Conservation (phyloP, 1,140 invertebrate genomes). For the Drosophila asahinai region DNA sequence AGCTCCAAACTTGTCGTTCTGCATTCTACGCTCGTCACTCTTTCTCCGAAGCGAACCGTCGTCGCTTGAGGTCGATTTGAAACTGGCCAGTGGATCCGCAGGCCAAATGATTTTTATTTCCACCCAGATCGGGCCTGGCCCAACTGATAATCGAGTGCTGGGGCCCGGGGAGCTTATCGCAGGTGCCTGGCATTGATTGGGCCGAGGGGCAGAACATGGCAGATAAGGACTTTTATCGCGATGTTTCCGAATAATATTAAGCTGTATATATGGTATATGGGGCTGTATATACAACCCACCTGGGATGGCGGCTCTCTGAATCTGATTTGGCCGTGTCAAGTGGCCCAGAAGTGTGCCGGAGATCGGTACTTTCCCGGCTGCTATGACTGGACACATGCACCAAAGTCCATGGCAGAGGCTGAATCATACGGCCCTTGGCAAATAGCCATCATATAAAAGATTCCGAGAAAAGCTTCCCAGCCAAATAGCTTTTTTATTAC, state of each 20-base stretch:
- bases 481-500: background rate
- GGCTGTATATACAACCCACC: background rate
- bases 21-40: slow-evolving; percentile 6
- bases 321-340: slow-evolving; percentile 1
- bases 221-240: slow-evolving; percentile 32
- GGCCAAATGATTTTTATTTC: slow-evolving; percentile 20
- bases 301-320: background rate
- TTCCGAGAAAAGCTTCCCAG: background rate
- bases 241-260: background rate
- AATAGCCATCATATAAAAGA: background rate
- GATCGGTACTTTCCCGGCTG: slow-evolving; percentile 6
- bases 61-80: slow-evolving; percentile 7
- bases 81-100: slow-evolving; percentile 15
- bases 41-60: slow-evolving; percentile 4
- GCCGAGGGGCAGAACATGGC: background rate
- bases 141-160: slow-evolving; percentile 8
- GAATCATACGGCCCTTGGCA: background rate
- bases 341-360: slow-evolving; percentile 1
- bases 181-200: slow-evolving; percentile 7
- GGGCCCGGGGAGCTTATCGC: slow-evolving; percentile 3
- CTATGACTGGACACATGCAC: slow-evolving; percentile 5
- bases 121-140: background rate
- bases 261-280: background rate
- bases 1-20: slow-evolving; percentile 31
- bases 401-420: background rate